A percentile compares a stretch with the other conserved stretches of the same genome.
Evolutionary conservation across 2,888 invertebrate genomes (phyloP).

Genomic region (Sphaerophoria taeniata): DNA sequence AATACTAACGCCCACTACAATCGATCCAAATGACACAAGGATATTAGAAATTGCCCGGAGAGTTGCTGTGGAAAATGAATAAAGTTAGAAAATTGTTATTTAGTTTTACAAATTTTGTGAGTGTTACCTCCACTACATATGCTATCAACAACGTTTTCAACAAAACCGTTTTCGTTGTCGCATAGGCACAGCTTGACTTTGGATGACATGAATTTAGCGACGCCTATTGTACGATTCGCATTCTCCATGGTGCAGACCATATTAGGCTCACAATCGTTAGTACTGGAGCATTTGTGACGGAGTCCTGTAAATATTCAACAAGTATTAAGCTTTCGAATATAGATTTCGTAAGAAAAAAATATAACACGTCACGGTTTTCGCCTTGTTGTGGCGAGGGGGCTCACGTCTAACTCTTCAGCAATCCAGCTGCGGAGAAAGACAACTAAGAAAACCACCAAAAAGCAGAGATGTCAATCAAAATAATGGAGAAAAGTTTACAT

Average conservation of each 20-base stretch:
- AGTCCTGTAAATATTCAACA: slow-evolving; percentile 76
- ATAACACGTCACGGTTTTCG: no score
- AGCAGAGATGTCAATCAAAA: no score
- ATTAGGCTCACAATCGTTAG: slow-evolving; percentile 87
- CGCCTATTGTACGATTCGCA: slow-evolving; percentile 83
- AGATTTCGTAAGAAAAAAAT: no score
- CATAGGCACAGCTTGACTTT: slow-evolving; percentile 86
- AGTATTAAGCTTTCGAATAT: no score
- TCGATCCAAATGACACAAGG: slow-evolving; percentile 77
- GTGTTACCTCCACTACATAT: slow-evolving; percentile 85
- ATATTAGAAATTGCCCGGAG: slow-evolving; percentile 77
- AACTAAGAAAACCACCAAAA: no score
- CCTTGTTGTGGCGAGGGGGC: no score
- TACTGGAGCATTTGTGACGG: slow-evolving; percentile 85
- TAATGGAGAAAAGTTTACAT: no score
- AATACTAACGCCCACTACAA: slow-evolving; percentile 77
- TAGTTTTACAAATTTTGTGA: not conserved
- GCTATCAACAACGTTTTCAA: slow-evolving; percentile 85
- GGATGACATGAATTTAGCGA: slow-evolving; percentile 82
- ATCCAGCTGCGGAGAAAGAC: no score
- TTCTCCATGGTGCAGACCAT: slow-evolving; percentile 86
- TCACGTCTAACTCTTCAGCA: no score
- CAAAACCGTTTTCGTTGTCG: slow-evolving; percentile 85
- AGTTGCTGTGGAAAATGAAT: slow-evolving; percentile 76
- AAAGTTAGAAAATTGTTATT: not conserved